Evolutionary conservation across 2,888 invertebrate genomes (phyloP).

Genomic region (Folsomia candida): DNA sequence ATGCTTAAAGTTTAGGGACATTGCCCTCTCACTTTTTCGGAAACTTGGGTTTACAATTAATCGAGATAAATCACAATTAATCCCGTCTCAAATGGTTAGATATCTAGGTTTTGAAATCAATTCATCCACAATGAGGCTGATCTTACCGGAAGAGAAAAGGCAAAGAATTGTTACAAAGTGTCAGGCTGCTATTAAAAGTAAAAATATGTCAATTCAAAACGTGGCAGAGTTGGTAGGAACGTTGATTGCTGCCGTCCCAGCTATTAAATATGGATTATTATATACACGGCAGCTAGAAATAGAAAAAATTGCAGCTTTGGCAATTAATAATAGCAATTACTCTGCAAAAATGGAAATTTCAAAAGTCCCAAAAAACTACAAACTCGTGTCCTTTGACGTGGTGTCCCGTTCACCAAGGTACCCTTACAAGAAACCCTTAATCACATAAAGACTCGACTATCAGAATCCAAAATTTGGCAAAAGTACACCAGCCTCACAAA

Average conservation of each 20-base stretch:
- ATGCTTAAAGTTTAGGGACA: too few species aligned
- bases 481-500: too few species aligned
- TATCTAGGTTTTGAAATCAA: slow-evolving; percentile 17
- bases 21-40: too few species aligned
- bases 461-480: too few species aligned
- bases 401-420: too few species aligned
- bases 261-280: slow-evolving; percentile 22
- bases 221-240: slow-evolving; percentile 8
- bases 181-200: not conserved
- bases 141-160: not conserved
- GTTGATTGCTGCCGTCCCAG: slow-evolving; percentile 22
- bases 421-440: too few species aligned
- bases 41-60: slow-evolving; percentile 12
- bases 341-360: too few species aligned
- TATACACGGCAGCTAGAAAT: slow-evolving; percentile 23
- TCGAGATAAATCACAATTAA: not conserved
- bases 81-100: not conserved
- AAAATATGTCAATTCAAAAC: not conserved
- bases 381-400: too few species aligned
- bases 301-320: slow-evolving; percentile 12
- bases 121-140: not conserved
- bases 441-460: too few species aligned
- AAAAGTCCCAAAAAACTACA: too few species aligned
- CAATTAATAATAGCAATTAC: too few species aligned
- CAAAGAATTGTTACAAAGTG: not conserved